phyloP scores from a whole-genome alignment of 2,113 vertebrate species.

The Fulmarus glacialis region DNA sequence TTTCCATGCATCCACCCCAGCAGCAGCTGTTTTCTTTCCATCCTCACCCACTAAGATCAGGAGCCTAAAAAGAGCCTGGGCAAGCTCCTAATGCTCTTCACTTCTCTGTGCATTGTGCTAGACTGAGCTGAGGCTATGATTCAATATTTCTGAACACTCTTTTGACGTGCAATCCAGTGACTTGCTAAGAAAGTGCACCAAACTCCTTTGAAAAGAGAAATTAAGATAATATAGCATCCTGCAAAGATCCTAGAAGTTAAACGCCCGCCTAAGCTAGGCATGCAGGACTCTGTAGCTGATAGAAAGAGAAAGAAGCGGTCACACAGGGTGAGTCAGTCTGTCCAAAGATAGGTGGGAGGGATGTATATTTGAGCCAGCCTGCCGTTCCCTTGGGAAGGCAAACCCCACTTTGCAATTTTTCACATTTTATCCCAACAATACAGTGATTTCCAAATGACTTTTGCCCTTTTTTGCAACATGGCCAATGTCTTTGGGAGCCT shows the following conservation, averaged over 20 bases:
- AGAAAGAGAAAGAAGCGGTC: neutral
- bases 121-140: neutral
- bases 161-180: neutral
- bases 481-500: neutral
- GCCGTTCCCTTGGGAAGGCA: neutral
- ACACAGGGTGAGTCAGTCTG: neutral
- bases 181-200: neutral
- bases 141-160: neutral
- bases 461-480: neutral
- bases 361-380: neutral
- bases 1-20: neutral
- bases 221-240: neutral
- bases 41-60: neutral
- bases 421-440: neutral
- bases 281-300: neutral
- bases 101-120: neutral
- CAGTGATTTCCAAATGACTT: constrained; percentile 10
- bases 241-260: neutral
- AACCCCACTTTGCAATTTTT: neutral
- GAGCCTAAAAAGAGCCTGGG: neutral
- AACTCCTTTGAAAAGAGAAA: neutral
- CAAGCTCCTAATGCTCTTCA: neutral
- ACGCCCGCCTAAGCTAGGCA: neutral
- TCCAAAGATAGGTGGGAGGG: neutral
- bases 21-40: neutral